A percentile compares a stretch with the other conserved stretches of the same genome.
phyloP scores from a whole-genome alignment of 1,140 invertebrate species.

The Oncopeltus fasciatus region DNA sequence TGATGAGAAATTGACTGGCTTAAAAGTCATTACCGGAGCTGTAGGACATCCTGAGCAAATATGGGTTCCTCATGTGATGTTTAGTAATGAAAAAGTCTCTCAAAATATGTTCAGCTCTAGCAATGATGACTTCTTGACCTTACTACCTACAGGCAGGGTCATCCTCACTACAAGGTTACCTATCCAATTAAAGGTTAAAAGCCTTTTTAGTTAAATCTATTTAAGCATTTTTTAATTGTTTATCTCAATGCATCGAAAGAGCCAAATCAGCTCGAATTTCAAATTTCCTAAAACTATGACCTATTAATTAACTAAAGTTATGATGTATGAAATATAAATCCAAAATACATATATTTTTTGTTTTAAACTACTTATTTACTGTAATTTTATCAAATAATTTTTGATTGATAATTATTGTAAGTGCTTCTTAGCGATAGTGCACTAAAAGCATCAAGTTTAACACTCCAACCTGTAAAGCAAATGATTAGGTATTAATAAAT shows the following conservation, averaged over 20 bases:
- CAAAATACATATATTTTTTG: no score
- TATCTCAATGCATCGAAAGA: not conserved
- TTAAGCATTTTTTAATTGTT: not conserved
- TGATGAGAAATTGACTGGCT: slow-evolving; percentile 40
- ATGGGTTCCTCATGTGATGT: slow-evolving; percentile 64
- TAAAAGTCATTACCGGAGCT: slow-evolving; percentile 43
- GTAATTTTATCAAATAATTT: no score
- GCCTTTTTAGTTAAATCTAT: no score
- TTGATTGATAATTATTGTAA: no score
- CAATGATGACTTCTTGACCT: slow-evolving; percentile 56
- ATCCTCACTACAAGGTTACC: slow-evolving; percentile 45
- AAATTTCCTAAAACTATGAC: no score
- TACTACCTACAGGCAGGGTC: slow-evolving; percentile 57
- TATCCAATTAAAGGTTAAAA: not conserved
- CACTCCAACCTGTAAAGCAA: no score
- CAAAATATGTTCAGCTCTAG: slow-evolving; percentile 41
- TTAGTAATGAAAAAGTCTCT: slow-evolving; percentile 61
- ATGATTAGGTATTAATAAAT: no score
- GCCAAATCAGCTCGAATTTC: not conserved
- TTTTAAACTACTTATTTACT: no score
- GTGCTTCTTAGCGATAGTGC: no score
- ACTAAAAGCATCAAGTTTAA: no score
- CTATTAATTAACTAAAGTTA: no score
- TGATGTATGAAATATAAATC: no score
- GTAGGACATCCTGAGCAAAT: slow-evolving; percentile 48